phyloP scores from a whole-genome alignment of 1,140 invertebrate species.

The Heliconius congener region DNA sequence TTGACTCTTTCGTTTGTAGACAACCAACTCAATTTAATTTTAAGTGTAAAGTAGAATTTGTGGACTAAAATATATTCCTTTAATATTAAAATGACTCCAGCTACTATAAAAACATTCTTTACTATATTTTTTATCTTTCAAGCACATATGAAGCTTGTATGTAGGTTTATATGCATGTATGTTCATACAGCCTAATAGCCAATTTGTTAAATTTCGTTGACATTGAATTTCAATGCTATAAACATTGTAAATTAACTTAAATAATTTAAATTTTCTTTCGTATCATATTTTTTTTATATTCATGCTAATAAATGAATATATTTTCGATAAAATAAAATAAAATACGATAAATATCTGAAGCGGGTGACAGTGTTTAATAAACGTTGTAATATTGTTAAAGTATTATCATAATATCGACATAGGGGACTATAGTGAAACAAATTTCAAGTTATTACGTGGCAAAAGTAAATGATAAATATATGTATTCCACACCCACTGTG shows the following conservation, averaged over 20 bases:
- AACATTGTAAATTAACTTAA: constrained; percentile 5
- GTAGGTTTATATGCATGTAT: too few relatives aligned
- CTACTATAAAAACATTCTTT: too few relatives aligned
- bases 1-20: not conserved
- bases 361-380: constrained; percentile 6
- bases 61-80: too few relatives aligned
- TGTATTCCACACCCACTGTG: constrained; percentile 23
- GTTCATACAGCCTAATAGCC: not conserved
- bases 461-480: constrained; percentile 32
- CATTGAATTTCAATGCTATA: not conserved
- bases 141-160: not conserved
- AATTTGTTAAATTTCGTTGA: constrained; percentile 8
- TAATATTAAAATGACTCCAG: too few relatives aligned
- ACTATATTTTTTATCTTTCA: not conserved
- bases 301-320: constrained; percentile 1
- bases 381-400: constrained; percentile 11
- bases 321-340: constrained; percentile 9
- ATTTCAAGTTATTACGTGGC: constrained; percentile 32
- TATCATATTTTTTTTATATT: not conserved
- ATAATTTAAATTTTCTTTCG: not conserved
- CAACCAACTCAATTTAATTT: not conserved
- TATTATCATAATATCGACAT: constrained; percentile 17
- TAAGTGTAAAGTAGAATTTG: not conserved
- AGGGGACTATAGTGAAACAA: constrained; percentile 9
- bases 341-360: not conserved